Evolutionary conservation across 2,113 vertebrate species (phyloP), one percentile per base, ranked within the genome.

Genomic region (Spea multiplicata): DNA sequence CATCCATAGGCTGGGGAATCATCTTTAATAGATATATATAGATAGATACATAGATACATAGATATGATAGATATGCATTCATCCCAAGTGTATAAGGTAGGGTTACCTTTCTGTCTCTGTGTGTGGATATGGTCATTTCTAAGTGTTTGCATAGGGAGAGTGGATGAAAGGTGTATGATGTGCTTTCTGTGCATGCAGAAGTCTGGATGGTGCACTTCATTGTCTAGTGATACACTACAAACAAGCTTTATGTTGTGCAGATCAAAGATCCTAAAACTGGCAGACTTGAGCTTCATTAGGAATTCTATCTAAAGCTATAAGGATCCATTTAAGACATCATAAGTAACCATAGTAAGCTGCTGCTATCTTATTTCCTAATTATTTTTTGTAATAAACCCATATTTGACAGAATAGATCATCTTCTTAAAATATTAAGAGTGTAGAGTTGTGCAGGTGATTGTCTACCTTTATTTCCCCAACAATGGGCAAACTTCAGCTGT

Each of bases 201-300:
- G 76, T 79, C 84, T 76, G 76, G 53, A 45, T 46, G 81, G 78
- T 81, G 12, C 71, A 45, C 59, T 55, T 46, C 62, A 84, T 53
- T 78, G 81, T 77, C 72, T 80, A 9, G 4, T 84, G 81, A 80
- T 82, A 79, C 83, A 73, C 80, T 82, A 83, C 83, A 88, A 90
- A 81, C 67, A 61, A n/a, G 12, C 45, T 16, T 49, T 9, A 64
- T 78, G 76, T 12, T 62, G 16, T 73, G 77, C 57, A 59, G 49
- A 73, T 16, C 62, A 46, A 8, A 49, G 64, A 49, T 66, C 45
- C 61, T 13, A 73, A 67, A 73, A 73, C 61, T 65, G 70, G 69
- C 49, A 80, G 70, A 73, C 64, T 59, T 79, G n/a, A n/a, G 77
- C 69, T 80, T 80, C 61, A 80, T 80, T 80, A 66, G 61, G 44